Evolutionary conservation across 35 echinoderm and acorn worm species (phyloP), one percentile per base, ranked within the genome.

Genomic region (Diadema setosum): DNA sequence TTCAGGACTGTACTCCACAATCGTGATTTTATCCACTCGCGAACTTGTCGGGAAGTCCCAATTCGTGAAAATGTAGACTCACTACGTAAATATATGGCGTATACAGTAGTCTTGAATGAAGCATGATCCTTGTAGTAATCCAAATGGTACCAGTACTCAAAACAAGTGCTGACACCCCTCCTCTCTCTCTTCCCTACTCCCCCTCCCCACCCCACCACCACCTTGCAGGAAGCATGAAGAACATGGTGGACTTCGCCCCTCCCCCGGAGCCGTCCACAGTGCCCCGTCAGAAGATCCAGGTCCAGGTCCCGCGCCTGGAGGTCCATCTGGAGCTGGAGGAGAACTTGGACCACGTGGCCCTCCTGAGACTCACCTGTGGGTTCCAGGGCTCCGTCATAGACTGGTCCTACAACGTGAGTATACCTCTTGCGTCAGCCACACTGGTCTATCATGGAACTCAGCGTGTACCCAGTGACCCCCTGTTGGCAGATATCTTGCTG

Each of bases 211-310:
- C 14, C 37, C 63, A 14, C 61, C 7, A 65, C 16, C 29, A 32
- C 17, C 41, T 65, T 39, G 61, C 50, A 96, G 94, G 94, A 23
- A 96, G 90, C 52, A 96, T 92, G 90, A 92, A 89, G 69, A 96
- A 96, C 82, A 96, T 96, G 89, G 89, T 96, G 2, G 90, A 92
- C 48, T 92, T 93, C 89, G 90, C 82, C n/a, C 90, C 94, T 1
- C 30, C 87, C 20, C 70, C 86, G 1, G 90, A 96, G 46, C 89
- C 90, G 0, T 88, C 84, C 33, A 46, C 82, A 9, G 64, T 65
- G 23, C 90, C 83, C 29, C 84, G 61, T 29, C 89, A 97, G 60
- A 93, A 73, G 36, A 56, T 97, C 44, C 90, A 65, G 2, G 27
- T 93, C 18, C 82, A 92, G 74, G 43, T 97, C 32, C 94, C 94